phyloP scores from a whole-genome alignment of 2,113 vertebrate species.

The Solenodon paradoxus region DNA sequence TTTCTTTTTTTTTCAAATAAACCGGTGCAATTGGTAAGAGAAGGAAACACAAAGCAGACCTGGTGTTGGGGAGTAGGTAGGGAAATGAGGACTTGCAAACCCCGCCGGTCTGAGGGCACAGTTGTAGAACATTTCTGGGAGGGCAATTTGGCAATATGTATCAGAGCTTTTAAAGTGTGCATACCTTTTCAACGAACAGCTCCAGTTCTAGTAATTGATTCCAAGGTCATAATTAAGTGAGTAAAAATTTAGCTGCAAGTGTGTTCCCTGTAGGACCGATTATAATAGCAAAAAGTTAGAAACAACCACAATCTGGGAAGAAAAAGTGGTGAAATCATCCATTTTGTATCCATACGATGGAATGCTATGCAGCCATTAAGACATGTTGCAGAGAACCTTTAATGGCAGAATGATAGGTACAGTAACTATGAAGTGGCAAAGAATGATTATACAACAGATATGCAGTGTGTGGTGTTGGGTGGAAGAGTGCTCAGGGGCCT shows the following conservation, averaged over 20 bases:
- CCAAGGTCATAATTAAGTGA: constrained; percentile 60
- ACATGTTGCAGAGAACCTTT: background rate
- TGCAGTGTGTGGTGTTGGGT: fast-evolving
- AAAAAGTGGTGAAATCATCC: background rate
- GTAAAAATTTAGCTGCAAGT: constrained; percentile 50
- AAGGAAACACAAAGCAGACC: background rate
- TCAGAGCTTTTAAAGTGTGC: background rate
- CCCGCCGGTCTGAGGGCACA: background rate
- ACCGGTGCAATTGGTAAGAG: background rate
- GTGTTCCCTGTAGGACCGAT: constrained; percentile 51
- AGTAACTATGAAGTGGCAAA: background rate
- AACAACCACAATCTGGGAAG: background rate
- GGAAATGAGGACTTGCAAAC: background rate
- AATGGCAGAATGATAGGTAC: background rate
- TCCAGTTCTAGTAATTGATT: constrained; percentile 41
- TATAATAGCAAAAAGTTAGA: constrained; percentile 44
- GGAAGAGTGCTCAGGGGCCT: background rate
- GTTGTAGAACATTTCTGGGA: background rate
- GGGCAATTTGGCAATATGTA: constrained; percentile 6
- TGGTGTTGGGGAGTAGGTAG: background rate
- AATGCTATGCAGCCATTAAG: background rate
- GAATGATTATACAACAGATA: background rate
- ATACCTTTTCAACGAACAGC: constrained; percentile 38
- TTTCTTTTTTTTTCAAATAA: background rate
- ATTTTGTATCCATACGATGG: background rate